Base-by-base conservation (phyloP, 1,140 invertebrate genomes). In the Oryctes rhinoceros region DNA sequence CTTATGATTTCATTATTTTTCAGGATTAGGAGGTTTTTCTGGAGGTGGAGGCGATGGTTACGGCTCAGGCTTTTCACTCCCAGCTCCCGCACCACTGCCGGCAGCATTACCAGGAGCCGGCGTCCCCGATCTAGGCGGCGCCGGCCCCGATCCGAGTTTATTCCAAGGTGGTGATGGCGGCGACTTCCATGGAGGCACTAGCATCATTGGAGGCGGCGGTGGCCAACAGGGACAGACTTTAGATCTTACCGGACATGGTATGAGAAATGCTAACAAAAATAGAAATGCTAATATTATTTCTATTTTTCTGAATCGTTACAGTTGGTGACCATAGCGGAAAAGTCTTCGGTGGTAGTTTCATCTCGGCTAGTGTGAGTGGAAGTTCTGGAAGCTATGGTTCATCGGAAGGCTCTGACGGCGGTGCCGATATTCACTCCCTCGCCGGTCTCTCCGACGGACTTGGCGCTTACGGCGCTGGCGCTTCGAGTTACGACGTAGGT, bases 171-270 rank as follows among this genome's bases (percentile, higher is more conserved):
- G 65, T 13, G 65, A 71, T 71, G 65, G 65, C 15, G 65, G 65
- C 10, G 65, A 71, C 24, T 71, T 71, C 65, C 65, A 71, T 24
- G 65, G 65, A 71, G 65, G 65, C 24, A 71, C 24, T 35, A 71
- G 65, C 65, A 71, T 71, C 35, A 37, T 71, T 35, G 65, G 65
- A 35, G 65, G 65, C 7, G 65, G 65, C 15, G 65, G 65, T 35
- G 65, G 18, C 3, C 65, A 71, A 71, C 65, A 71, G 35, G 65
- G 65, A 9, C 65, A 71, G 65, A 71, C 65, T 71, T 71, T 71
- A 71, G 65, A 71, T 71, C 65, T 71, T 37, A 71, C 65, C 5
- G 65, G 65, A 24, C 65, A 71, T 71, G 65, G 65, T 44, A 44
- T 71, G 35, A 44, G 39, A 44, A 44, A 44, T 44, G 39, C 5